Conservation (phyloP, 2,113 vertebrate genomes). For the Lasiurus cinereus region DNA sequence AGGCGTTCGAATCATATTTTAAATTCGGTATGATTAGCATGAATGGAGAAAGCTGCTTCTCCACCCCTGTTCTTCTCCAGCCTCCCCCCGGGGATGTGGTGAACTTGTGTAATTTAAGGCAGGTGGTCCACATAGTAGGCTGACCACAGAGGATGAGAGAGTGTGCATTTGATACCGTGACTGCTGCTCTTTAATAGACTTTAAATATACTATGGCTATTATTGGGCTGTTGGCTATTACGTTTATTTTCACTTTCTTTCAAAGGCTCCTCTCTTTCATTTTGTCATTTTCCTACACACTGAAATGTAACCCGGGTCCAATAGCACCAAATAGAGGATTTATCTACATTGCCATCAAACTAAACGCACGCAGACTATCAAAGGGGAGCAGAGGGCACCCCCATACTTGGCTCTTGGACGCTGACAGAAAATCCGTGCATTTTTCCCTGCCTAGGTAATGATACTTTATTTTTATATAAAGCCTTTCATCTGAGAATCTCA, state of each 20-base stretch:
- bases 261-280: constrained; percentile 79
- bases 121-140: constrained; percentile 66
- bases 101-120: constrained; percentile 74
- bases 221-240: constrained; percentile 70
- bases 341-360: constrained; percentile 76
- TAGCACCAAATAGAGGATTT: constrained; percentile 65
- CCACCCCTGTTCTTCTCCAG: constrained; percentile 32
- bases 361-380: constrained; percentile 74
- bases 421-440: constrained; percentile 78
- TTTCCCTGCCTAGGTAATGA: constrained; percentile 83
- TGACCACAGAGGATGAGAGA: constrained; percentile 74
- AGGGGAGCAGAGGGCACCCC: constrained; percentile 62
- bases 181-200: constrained; percentile 75
- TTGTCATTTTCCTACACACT: constrained; percentile 67
- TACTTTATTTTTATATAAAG: constrained; percentile 80
- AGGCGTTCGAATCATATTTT: constrained; percentile 53
- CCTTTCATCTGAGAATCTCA: constrained; percentile 82
- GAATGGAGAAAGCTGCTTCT: constrained; percentile 68
- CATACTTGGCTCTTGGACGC: constrained; percentile 73
- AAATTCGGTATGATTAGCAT: constrained; percentile 44
- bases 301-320: constrained; percentile 76
- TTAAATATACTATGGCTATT: constrained; percentile 77
- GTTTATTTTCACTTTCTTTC: constrained; percentile 81
- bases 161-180: constrained; percentile 73
- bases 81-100: constrained; percentile 56